Percentiles rank a stretch among this genome's conserved stretches.
These are phyloP conservation scores for Cecropterus lyciades DNA, from an alignment of 1,140 invertebrate genomes.

Conservation along the genomic window DNA sequence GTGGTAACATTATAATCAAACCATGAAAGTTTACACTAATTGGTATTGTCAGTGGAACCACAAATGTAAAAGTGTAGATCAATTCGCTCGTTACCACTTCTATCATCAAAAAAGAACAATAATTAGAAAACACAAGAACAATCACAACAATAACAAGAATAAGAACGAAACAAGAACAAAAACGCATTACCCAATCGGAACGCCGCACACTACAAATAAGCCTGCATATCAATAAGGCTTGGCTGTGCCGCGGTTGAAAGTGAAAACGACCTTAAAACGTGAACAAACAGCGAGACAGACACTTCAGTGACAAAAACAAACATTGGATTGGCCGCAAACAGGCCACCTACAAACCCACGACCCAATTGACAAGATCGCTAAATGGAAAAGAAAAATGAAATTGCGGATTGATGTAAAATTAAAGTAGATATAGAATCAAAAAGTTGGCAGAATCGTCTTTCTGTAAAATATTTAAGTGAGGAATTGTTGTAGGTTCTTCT, in stretches of 20 bases:
- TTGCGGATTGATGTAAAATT: constrained; percentile 19
- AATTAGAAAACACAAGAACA: too few species aligned
- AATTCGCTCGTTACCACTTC: too few species aligned
- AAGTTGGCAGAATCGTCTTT: too few species aligned
- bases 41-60: too few species aligned
- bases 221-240: constrained; percentile 13
- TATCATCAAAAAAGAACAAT: too few species aligned
- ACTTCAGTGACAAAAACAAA: constrained; percentile 67
- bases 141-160: not conserved
- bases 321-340: constrained; percentile 56
- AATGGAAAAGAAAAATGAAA: constrained; percentile 25
- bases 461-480: too few species aligned
- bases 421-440: too few species aligned
- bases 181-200: not conserved
- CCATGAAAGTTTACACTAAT: too few species aligned
- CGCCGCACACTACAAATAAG: not conserved
- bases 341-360: constrained; percentile 54
- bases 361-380: constrained; percentile 34
- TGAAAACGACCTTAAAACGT: constrained; percentile 70
- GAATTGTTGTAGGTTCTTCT: too few species aligned
- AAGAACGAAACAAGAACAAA: too few species aligned
- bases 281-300: constrained; percentile 55
- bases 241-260: constrained; percentile 54
- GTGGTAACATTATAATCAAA: too few species aligned
- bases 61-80: too few species aligned